A percentile compares a stretch with the other conserved stretches of the same genome.
Conservation (phyloP, 2,113 vertebrate genomes). For the Plotosus lineatus region DNA sequence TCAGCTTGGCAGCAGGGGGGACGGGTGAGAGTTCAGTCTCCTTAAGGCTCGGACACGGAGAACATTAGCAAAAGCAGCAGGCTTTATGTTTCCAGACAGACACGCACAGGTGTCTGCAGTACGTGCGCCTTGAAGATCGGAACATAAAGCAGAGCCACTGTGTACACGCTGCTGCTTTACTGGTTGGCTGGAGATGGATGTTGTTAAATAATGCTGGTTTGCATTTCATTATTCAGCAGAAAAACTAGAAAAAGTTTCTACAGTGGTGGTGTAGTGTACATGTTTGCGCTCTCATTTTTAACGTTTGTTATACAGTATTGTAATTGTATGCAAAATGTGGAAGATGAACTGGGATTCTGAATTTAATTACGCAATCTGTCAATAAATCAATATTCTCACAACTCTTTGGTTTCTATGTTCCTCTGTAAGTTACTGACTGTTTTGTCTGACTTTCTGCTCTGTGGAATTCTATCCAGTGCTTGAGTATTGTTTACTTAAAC, state of each 20-base stretch:
- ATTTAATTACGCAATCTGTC: not conserved
- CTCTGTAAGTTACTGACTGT: not conserved
- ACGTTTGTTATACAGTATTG: slow-evolving; percentile 1
- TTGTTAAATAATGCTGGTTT: slow-evolving; percentile 16
- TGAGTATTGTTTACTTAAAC: not conserved
- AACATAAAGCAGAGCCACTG: slow-evolving; percentile 6
- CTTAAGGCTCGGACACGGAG: slow-evolving; percentile 64
- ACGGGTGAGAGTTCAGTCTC: slow-evolving; percentile 67
- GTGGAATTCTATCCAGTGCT: not conserved
- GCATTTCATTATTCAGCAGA: slow-evolving; percentile 4
- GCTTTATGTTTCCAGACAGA: slow-evolving; percentile 42
- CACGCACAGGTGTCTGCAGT: slow-evolving; percentile 20
- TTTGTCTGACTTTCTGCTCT: not conserved
- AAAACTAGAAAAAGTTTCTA: slow-evolving; percentile 12
- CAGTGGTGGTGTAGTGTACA: slow-evolving; percentile 16
- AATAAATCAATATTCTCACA: not conserved
- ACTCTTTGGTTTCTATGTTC: not conserved
- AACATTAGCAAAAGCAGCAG: slow-evolving; percentile 56
- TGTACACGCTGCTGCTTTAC: not conserved
- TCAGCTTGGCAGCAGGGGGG: slow-evolving; percentile 66
- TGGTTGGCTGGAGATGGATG: not conserved
- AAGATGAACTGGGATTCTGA: not conserved
- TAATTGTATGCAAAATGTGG: slow-evolving; percentile 15
- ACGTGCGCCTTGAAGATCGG: not conserved
- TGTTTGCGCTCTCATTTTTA: slow-evolving; percentile 24